These are phyloP conservation scores for Tolmerus cingulatus DNA, from an alignment of 2,888 invertebrate species.

Conservation along the genomic window DNA sequence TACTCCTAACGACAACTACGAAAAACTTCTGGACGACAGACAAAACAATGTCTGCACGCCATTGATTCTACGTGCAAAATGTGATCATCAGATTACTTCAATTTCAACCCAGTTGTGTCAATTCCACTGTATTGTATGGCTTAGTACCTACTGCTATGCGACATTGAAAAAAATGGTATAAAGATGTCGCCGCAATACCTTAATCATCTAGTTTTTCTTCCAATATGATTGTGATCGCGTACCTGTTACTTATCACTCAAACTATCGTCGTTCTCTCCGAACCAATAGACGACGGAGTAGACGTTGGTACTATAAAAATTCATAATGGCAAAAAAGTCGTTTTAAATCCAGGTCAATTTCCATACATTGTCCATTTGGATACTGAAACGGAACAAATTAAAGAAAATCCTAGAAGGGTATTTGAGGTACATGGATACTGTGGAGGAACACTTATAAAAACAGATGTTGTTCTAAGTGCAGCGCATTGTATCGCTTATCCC, in stretches of 20 bases:
- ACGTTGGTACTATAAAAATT: background rate
- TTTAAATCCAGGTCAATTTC: background rate
- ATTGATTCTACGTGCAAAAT: no score
- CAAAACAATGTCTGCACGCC: no score
- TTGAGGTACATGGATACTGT: background rate
- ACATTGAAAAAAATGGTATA: background rate
- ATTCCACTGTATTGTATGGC: background rate
- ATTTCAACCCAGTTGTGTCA: background rate
- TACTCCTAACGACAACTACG: background rate
- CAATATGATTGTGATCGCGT: background rate
- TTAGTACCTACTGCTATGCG: background rate
- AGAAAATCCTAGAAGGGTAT: background rate
- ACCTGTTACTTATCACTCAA: background rate
- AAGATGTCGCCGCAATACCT: background rate
- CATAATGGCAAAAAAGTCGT: background rate
- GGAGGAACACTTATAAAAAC: background rate
- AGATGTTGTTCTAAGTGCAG: background rate
- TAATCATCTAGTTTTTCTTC: background rate
- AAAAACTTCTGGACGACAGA: background rate
- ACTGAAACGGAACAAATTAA: background rate
- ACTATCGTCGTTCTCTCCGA: background rate
- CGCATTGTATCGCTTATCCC: background rate
- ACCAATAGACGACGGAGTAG: background rate
- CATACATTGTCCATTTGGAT: background rate
- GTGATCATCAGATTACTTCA: background rate